Evolutionary conservation across 53 echinoderm and acorn worm genomes (phyloP).

Genomic region (Antedon mediterranea): DNA sequence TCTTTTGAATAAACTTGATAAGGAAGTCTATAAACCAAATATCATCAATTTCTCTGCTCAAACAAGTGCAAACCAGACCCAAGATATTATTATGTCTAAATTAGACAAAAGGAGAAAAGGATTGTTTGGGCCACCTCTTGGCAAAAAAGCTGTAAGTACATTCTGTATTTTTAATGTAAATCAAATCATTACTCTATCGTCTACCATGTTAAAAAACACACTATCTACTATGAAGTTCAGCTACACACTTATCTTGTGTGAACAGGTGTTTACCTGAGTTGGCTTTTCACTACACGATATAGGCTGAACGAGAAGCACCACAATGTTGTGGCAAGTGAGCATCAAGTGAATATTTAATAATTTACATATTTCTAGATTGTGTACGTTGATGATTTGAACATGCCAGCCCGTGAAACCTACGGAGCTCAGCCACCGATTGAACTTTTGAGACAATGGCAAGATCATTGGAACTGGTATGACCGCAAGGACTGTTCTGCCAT

Average conservation of each 20-base stretch:
- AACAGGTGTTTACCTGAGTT: not conserved
- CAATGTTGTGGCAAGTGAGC: too few relatives aligned
- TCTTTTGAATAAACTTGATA: slow-evolving; percentile 75
- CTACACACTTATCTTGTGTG: not conserved
- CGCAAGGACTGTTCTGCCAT: slow-evolving; percentile 78
- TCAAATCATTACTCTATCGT: too few relatives aligned
- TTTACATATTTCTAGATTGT: slow-evolving; percentile 33
- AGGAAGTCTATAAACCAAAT: slow-evolving; percentile 82
- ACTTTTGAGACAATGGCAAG: slow-evolving; percentile 79
- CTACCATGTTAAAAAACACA: too few relatives aligned
- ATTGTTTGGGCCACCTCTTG: slow-evolving; percentile 92
- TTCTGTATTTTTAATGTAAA: not conserved
- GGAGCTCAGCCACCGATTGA: slow-evolving; percentile 96
- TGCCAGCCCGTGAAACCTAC: slow-evolving; percentile 85
- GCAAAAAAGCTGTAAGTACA: slow-evolving; percentile 82
- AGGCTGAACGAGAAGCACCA: too few relatives aligned
- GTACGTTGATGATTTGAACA: slow-evolving; percentile 94
- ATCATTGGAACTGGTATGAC: slow-evolving; percentile 98
- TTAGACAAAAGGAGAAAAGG: slow-evolving; percentile 96
- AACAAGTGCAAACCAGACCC: slow-evolving; percentile 94
- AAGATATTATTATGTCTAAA: slow-evolving; percentile 98
- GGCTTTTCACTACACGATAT: not conserved
- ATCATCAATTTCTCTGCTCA: slow-evolving; percentile 99
- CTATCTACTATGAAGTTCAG: too few relatives aligned
- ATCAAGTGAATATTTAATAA: too few relatives aligned